phyloP scores from a whole-genome alignment of 2,888 invertebrate genomes.

The Augochlorella aurata region DNA sequence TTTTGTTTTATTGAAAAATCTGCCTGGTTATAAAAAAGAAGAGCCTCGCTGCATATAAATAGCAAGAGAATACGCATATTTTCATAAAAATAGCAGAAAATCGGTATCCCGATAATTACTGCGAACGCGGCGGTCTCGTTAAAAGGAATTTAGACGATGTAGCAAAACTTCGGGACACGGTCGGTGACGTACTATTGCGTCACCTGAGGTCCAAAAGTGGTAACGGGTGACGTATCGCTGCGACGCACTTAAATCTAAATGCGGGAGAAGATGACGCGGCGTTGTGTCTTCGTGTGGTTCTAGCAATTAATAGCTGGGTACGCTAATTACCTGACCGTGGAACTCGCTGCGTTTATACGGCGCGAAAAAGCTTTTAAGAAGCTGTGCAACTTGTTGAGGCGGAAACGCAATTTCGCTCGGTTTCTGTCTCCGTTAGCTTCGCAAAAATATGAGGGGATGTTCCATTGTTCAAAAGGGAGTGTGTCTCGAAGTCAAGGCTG shows the following conservation, averaged over 20 bases:
- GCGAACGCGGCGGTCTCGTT: background rate
- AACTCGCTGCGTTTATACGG: background rate
- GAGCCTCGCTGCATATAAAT: too few relatives aligned
- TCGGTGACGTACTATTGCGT: background rate
- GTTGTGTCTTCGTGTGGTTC: background rate
- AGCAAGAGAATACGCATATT: background rate
- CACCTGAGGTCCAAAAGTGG: background rate
- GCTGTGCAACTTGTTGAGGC: background rate
- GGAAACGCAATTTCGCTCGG: background rate
- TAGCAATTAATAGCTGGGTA: background rate
- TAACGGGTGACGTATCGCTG: background rate
- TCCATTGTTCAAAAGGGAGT: too few relatives aligned
- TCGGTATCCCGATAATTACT: background rate
- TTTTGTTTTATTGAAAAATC: background rate
- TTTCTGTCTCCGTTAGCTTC: too few relatives aligned
- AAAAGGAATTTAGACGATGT: background rate
- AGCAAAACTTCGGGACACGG: background rate
- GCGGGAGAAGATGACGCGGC: constrained; percentile 1
- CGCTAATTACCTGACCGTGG: background rate
- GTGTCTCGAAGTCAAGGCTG: too few relatives aligned
- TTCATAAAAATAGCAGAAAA: background rate
- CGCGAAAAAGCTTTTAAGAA: background rate
- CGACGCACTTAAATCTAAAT: background rate
- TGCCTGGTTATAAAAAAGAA: background rate
- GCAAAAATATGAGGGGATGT: too few relatives aligned